A percentile compares a stretch with the other conserved stretches of the same genome.
phyloP scores from a whole-genome alignment of 2,797 vertebrate genomes.

The Cossypha heuglini region DNA sequence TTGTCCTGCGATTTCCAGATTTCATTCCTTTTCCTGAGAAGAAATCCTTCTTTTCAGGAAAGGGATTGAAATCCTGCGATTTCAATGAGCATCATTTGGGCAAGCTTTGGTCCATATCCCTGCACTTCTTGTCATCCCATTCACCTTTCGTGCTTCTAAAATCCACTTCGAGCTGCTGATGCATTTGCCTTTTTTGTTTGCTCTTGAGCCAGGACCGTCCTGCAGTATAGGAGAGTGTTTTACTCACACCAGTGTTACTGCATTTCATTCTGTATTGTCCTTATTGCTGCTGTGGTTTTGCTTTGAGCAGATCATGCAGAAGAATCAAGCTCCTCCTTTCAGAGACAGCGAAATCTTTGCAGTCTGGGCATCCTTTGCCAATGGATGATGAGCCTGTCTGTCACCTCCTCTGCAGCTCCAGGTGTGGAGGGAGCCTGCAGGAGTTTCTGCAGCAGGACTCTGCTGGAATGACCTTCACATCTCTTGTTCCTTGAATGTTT shows the following conservation, averaged over 20 bases:
- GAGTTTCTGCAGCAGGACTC: not conserved
- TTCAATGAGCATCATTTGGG: too few species aligned
- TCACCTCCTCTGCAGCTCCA: not conserved
- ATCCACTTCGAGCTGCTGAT: not conserved
- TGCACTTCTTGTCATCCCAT: too few species aligned
- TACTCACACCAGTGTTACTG: not conserved
- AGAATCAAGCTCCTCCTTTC: not conserved
- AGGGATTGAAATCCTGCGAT: too few species aligned
- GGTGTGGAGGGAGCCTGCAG: not conserved
- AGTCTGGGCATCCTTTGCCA: not conserved
- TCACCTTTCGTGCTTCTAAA: too few species aligned
- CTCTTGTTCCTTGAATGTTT: not conserved
- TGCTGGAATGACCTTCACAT: not conserved
- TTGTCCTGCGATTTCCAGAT: too few species aligned
- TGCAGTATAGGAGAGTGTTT: not conserved
- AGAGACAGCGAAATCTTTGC: not conserved
- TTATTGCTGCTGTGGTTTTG: not conserved
- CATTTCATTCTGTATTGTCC: not conserved
- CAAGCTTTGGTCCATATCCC: too few species aligned
- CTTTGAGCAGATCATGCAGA: conserved; percentile 9
- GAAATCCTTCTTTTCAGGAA: too few species aligned
- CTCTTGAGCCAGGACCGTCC: not conserved
- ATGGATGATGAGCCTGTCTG: not conserved
- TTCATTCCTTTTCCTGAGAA: too few species aligned
- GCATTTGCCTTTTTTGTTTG: not conserved